These are phyloP conservation scores for Thinocorus orbignyianus DNA, from an alignment of 2,113 vertebrate species.

Conservation along the genomic window DNA sequence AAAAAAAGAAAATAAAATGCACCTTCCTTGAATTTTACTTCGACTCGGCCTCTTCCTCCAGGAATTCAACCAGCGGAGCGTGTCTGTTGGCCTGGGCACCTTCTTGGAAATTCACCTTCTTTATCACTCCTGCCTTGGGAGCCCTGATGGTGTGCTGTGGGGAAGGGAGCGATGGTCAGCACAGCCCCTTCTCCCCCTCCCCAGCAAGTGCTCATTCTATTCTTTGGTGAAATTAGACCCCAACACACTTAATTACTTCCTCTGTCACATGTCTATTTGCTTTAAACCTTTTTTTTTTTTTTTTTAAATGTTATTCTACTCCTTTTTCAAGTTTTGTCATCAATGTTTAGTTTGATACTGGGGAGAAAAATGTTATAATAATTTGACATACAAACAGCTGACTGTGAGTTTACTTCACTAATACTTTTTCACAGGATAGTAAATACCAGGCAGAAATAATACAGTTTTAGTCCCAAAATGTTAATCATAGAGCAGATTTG, in stretches of 20 bases:
- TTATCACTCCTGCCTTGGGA: conserved; percentile 87
- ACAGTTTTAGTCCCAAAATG: background rate
- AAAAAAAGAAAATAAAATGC: background rate
- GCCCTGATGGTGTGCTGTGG: conserved; percentile 90
- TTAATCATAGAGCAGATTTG: background rate
- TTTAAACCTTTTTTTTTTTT: background rate
- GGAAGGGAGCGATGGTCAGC: conserved; percentile 1
- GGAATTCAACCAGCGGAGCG: conserved; percentile 81
- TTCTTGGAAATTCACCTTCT: conserved; percentile 88
- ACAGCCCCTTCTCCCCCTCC: background rate
- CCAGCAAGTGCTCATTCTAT: background rate
- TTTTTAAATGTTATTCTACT: background rate
- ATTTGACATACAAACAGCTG: background rate
- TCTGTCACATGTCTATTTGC: background rate
- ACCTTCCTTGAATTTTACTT: conserved; percentile 42
- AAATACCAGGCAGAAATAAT: background rate
- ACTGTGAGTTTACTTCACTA: background rate
- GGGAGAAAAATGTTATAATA: background rate
- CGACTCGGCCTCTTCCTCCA: conserved; percentile 75
- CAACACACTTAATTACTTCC: background rate
- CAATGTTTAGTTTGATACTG: background rate
- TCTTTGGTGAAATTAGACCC: background rate
- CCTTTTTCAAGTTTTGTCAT: background rate
- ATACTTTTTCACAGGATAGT: background rate
- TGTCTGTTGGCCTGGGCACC: conserved; percentile 90